Conservation (phyloP, 2,113 vertebrate genomes). For the Plectropomus leopardus region DNA sequence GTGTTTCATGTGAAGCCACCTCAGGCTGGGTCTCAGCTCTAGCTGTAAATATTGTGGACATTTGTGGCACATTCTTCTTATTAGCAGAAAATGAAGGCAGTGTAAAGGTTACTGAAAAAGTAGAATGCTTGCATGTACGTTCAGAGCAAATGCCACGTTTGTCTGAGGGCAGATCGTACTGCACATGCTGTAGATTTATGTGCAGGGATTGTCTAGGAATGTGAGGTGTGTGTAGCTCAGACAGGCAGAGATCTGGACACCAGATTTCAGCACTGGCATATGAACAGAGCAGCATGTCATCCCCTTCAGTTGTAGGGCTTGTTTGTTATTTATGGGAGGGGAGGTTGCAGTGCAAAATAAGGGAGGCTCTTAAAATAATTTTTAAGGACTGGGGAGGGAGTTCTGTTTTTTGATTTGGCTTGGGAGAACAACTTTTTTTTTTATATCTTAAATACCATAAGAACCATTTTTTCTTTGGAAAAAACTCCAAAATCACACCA, state of each 20-base stretch:
- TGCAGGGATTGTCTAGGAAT: slow-evolving; percentile 31
- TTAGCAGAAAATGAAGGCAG: slow-evolving; percentile 27
- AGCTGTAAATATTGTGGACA: slow-evolving; percentile 59
- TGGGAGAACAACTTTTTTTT: too few relatives aligned
- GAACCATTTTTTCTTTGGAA: too few relatives aligned
- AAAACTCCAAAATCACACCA: too few relatives aligned
- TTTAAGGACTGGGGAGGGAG: too few relatives aligned
- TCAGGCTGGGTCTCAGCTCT: slow-evolving; percentile 50
- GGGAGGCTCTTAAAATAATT: too few relatives aligned
- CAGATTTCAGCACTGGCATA: slow-evolving; percentile 53
- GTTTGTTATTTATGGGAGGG: too few relatives aligned
- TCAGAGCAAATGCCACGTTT: slow-evolving; percentile 40
- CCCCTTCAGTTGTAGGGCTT: background rate
- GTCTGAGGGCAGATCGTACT: slow-evolving; percentile 5
- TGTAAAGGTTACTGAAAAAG: slow-evolving; percentile 38
- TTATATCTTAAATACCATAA: too few relatives aligned
- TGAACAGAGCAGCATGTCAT: slow-evolving; percentile 9
- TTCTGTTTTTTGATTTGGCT: too few relatives aligned
- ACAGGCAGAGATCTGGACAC: slow-evolving; percentile 37
- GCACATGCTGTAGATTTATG: slow-evolving; percentile 32
- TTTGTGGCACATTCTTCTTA: slow-evolving; percentile 29
- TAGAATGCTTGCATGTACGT: slow-evolving; percentile 21
- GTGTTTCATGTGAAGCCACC: slow-evolving; percentile 51
- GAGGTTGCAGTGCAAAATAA: too few relatives aligned
- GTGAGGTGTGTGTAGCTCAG: slow-evolving; percentile 29